Conservation (phyloP, 2,113 vertebrate genomes). For the Pedionomus torquatus region DNA sequence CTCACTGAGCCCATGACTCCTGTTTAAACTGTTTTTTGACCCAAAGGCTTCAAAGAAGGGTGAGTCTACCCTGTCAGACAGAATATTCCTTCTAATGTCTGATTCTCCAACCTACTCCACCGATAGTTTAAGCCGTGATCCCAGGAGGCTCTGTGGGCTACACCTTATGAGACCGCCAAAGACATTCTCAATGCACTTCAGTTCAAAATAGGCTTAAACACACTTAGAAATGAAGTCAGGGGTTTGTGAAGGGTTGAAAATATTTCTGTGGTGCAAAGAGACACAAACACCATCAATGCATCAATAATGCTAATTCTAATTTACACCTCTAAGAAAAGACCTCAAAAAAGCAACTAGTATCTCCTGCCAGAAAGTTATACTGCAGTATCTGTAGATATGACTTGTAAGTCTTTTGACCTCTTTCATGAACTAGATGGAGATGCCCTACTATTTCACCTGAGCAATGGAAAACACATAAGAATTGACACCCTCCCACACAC, state of each 20-base stretch:
- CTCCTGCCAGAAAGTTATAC: background rate
- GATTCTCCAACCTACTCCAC: background rate
- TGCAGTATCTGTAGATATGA: background rate
- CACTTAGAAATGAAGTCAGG: background rate
- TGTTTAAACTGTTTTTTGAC: background rate
- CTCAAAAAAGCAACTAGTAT: background rate
- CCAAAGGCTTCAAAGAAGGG: background rate
- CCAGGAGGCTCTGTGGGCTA: background rate
- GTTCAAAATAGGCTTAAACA: background rate
- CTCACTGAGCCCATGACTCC: background rate
- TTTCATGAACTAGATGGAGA: background rate
- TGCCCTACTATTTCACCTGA: background rate
- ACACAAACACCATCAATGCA: background rate
- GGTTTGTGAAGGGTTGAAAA: background rate
- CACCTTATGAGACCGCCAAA: background rate
- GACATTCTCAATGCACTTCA: background rate
- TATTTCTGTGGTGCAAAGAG: background rate
- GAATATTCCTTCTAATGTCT: background rate
- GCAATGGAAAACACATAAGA: background rate
- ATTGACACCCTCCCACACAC: background rate
- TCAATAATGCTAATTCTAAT: background rate
- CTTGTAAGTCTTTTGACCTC: background rate
- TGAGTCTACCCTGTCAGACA: background rate
- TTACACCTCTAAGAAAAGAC: background rate
- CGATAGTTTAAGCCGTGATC: background rate